phyloP scores from a whole-genome alignment of 2,113 vertebrate species.

The Ammospiza nelsoni region DNA sequence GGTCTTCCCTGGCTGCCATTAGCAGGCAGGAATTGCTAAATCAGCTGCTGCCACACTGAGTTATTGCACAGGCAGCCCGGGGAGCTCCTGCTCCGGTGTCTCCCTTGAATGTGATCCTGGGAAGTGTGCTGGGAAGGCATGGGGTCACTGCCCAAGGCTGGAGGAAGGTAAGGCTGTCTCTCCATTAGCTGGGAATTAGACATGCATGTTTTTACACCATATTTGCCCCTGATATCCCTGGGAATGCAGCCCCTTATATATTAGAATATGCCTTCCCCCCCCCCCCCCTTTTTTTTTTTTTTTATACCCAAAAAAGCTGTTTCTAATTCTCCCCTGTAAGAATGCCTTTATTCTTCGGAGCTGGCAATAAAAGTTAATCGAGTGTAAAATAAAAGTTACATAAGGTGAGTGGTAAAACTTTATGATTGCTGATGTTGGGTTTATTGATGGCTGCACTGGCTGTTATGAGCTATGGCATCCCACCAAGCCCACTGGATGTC shows the following conservation, averaged over 20 bases:
- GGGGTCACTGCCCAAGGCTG: not conserved
- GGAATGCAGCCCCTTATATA: not conserved
- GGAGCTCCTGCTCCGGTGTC: not conserved
- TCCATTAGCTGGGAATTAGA: not conserved
- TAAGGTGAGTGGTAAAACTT: constrained; percentile 49
- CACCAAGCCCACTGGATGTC: not conserved
- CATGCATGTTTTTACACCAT: not conserved
- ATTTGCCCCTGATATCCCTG: not conserved
- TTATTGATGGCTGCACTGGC: not conserved
- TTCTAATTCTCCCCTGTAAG: constrained; percentile 28
- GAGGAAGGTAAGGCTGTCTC: not conserved
- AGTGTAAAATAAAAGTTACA: constrained; percentile 60
- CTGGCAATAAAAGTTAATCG: constrained; percentile 62
- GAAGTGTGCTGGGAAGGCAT: not conserved
- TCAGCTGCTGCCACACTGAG: not conserved
- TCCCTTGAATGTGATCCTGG: not conserved
- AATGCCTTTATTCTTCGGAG: constrained; percentile 46
- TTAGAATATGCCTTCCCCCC: not conserved
- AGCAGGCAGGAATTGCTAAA: not conserved
- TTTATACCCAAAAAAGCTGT: not conserved
- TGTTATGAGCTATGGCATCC: not conserved
- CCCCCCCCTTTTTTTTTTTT: too few relatives aligned
- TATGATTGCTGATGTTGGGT: not conserved
- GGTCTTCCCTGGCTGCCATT: not conserved
- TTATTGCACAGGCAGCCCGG: not conserved